Evolutionary conservation across 2,888 invertebrate genomes (phyloP), one percentile per base, ranked within the genome.

Genomic region (Digitonthophagus gazella): DNA sequence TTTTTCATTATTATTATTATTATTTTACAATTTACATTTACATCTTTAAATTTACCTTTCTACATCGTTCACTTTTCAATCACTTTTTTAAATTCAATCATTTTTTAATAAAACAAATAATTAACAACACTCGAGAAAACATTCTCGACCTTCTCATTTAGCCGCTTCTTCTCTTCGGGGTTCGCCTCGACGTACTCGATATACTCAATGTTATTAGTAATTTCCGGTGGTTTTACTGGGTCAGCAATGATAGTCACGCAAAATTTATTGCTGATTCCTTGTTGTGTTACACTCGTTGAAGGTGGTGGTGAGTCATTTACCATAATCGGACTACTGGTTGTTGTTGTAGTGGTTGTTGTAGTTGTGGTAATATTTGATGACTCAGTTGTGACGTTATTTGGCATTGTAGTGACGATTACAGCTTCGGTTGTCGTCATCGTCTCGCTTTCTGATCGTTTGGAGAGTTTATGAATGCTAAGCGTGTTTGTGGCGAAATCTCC

Each of bases 401-500:
- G 19, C 44, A 16, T 67, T 67, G 64, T 64, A 55, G 22, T 18
- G 11, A 16, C 63, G 3, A 15, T 16, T 3, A 15, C 16, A 19
- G 58, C 67, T 54, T 15, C 54, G 14, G 67, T 67, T 11, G 63
- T 67, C 2, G 64, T 64, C 20, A 57, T 8, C 28, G 15, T n/a
- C 4, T 67, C 58, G 57, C 66, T 58, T 44, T 69, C 71, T 0
- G 65, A 54, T 63, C 65, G 44, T 18, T 71, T 67, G 2, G 67
- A 69, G 3, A 67, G 19, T 14, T 67, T 71, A 58, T 69, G 69
- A n/a, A 69, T 66, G 2, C 56, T 64, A 15, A 71, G 18, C 56
- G 64, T 65, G 18, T 69, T 67, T 11, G 67, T 64, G 3, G 20
- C 55, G 19, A 71, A 69, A 54, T 74, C 72, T 0, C 75, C 75